Conservation (phyloP, 2,113 vertebrate species). For the Chelonoidis abingdonii region DNA sequence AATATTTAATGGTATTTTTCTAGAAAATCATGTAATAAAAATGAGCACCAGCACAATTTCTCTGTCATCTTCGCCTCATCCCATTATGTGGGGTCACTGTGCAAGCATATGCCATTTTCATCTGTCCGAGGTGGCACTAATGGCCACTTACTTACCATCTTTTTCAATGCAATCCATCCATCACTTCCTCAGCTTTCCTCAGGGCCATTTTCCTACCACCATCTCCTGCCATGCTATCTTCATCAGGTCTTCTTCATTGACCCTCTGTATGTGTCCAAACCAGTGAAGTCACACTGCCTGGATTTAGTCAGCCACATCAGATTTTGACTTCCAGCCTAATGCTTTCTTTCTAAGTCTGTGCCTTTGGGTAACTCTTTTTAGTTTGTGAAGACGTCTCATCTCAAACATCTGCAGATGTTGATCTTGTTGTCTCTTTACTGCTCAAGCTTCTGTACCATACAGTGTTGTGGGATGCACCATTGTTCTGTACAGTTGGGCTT, state of each 20-base stretch:
- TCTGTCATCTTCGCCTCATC: background rate
- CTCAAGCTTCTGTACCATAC: too few relatives aligned
- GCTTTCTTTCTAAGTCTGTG: background rate
- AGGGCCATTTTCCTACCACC: background rate
- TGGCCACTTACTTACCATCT: background rate
- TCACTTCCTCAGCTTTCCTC: background rate
- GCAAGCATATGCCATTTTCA: background rate
- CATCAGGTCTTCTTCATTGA: background rate
- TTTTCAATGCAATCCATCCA: background rate
- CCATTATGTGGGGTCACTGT: background rate
- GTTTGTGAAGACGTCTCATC: background rate
- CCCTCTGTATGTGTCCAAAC: too few relatives aligned
- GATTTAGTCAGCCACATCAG: background rate
- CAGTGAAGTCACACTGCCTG: background rate
- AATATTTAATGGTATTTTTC: background rate
- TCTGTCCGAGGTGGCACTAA: background rate
- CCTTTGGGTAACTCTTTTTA: background rate
- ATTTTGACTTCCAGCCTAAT: background rate
- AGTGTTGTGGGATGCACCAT: background rate
- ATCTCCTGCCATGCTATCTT: background rate
- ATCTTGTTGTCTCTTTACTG: background rate
- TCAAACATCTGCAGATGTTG: background rate
- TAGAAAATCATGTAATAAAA: constrained; percentile 40
- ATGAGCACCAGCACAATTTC: background rate
- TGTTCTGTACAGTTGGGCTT: background rate